These are phyloP conservation scores for Pegea sp. DNA, from an alignment of 23 tunicate species.

Conservation along the genomic window DNA sequence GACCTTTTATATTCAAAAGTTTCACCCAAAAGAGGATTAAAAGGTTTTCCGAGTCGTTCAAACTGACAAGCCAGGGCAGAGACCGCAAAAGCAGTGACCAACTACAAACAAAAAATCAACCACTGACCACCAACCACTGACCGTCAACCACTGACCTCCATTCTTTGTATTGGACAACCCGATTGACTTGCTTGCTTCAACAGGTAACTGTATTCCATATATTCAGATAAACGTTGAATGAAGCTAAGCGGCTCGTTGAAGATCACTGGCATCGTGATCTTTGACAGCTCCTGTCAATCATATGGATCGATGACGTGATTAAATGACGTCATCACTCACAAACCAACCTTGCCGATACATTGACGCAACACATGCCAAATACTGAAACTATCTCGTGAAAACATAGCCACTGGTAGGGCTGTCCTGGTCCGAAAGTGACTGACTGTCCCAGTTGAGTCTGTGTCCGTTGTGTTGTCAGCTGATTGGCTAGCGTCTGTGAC, in stretches of 20 bases:
- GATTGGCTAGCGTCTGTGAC: no score
- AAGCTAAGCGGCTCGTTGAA: slow-evolving; percentile 92
- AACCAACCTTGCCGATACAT: slow-evolving; percentile 70
- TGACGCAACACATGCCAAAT: slow-evolving; percentile 75
- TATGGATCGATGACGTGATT: no score
- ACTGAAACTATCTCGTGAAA: slow-evolving; percentile 63
- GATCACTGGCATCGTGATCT: slow-evolving; percentile 92
- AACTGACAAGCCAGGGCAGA: slow-evolving; percentile 81
- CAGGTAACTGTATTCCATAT: slow-evolving; percentile 73
- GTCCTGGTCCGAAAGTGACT: no score
- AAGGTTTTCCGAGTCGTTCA: slow-evolving; percentile 80
- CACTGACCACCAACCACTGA: neutral
- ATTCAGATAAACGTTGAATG: slow-evolving; percentile 71
- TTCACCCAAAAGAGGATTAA: slow-evolving; percentile 83
- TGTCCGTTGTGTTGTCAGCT: no score
- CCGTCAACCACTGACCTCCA: slow-evolving; percentile 29
- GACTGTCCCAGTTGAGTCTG: no score
- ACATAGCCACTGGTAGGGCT: slow-evolving; percentile 31
- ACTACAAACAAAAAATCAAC: slow-evolving; percentile 15
- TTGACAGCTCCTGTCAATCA: slow-evolving; percentile 53
- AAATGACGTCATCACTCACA: no score
- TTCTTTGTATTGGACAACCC: slow-evolving; percentile 21
- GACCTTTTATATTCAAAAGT: slow-evolving; percentile 61
- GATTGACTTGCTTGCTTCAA: slow-evolving; percentile 30
- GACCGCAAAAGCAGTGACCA: slow-evolving; percentile 68